Evolutionary conservation across 2,113 vertebrate species (phyloP).

Genomic region (Antidorcas marsupialis): DNA sequence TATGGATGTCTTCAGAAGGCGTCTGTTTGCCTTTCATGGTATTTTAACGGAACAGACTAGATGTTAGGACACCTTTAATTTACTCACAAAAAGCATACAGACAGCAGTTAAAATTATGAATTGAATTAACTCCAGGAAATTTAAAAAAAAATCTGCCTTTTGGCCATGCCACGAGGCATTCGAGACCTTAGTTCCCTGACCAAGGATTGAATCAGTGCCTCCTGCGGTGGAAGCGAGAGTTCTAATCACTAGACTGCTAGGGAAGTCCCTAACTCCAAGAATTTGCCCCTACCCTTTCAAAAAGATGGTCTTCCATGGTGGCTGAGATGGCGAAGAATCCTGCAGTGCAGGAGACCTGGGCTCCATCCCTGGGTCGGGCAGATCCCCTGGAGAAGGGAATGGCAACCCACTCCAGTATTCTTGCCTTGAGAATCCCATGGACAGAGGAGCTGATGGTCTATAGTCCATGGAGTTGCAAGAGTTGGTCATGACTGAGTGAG

Average conservation of each 20-base stretch:
- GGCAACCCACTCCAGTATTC: neutral
- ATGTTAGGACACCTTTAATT: neutral
- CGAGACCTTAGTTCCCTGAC: neutral
- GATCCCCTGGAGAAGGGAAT: neutral
- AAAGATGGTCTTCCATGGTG: neutral
- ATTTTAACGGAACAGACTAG: neutral
- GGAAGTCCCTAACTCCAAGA: neutral
- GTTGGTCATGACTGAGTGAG: neutral
- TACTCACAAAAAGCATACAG: neutral
- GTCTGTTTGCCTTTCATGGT: neutral
- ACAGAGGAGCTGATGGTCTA: neutral
- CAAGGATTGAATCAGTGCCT: neutral
- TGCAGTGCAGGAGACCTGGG: neutral
- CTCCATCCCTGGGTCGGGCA: neutral
- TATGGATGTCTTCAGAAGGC: neutral
- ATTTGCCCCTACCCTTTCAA: neutral
- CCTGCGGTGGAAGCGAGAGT: neutral
- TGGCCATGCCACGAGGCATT: neutral
- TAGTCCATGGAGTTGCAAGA: neutral
- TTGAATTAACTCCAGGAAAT: neutral
- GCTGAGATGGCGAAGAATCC: neutral
- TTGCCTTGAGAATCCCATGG: neutral
- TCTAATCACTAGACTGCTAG: neutral
- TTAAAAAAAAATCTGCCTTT: neutral
- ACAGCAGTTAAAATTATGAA: neutral